These are phyloP conservation scores for Eubucco bourcierii DNA, from an alignment of 2,113 vertebrate genomes.

Conservation along the genomic window DNA sequence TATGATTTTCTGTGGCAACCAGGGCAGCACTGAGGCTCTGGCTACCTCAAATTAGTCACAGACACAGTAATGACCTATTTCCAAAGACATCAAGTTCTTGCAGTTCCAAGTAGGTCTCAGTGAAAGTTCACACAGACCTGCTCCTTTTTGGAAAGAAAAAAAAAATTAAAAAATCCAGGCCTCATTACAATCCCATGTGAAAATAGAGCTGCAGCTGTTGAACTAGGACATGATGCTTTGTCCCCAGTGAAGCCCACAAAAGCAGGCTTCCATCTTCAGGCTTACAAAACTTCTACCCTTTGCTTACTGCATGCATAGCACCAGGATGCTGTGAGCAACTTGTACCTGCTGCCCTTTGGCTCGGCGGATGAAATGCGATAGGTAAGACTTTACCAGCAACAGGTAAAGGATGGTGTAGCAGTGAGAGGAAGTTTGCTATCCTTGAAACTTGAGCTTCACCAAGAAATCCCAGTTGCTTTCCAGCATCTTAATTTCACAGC, in stretches of 20 bases:
- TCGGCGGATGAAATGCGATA: background rate
- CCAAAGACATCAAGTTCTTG: background rate
- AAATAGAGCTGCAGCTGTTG: background rate
- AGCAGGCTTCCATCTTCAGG: background rate
- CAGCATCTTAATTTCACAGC: constrained; percentile 18
- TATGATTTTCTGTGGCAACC: background rate
- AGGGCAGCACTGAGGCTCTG: background rate
- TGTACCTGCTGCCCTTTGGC: background rate
- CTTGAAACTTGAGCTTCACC: background rate
- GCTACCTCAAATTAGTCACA: background rate
- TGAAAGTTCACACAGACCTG: background rate
- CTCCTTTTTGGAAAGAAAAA: constrained; percentile 2
- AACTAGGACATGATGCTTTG: background rate
- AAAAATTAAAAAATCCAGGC: background rate
- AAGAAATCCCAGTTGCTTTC: background rate
- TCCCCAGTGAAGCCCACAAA: background rate
- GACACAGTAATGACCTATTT: constrained; percentile 39
- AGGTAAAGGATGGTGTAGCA: background rate
- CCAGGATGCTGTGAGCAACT: background rate
- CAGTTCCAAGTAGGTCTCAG: background rate
- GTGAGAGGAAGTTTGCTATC: background rate
- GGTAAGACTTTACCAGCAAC: background rate
- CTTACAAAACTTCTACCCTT: background rate
- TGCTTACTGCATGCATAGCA: background rate
- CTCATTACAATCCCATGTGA: background rate